Evolutionary conservation across 2,888 invertebrate species (phyloP), one percentile per base, ranked within the genome.

Genomic region (Ceramica pisi): DNA sequence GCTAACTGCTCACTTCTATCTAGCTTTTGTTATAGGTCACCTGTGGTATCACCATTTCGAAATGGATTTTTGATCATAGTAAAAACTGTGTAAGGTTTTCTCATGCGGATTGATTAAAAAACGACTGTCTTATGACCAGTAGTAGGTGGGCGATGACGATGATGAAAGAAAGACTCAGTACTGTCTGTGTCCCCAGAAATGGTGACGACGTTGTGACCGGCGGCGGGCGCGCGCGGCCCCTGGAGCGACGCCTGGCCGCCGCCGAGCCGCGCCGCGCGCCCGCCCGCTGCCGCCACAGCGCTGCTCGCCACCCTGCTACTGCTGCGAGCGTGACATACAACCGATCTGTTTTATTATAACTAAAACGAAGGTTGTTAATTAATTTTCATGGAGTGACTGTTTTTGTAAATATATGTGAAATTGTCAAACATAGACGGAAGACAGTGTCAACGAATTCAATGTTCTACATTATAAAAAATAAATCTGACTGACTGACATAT

Each of bases 131-230:
- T 55, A n/a, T 31, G 19, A n/a, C 31, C 12, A 55, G 12, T 31
- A 19, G 1, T 51, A 14, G 14, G 10, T 23, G 31, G 38, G 2
- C 0, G 55, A 55, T 55, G 26, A 10, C 0, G 19, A 6, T 12
- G 31, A 35, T 55, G 9, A 19, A 12, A 19, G 10, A 16, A n/a
- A n/a, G 2, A n/a, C 35, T 75, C 9, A 56, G 7, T 6, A 21
- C 0, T 26, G 31, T 50, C 23, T 23, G n/a, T 55, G 0, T 59
- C 16, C 35, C 0, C 72, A 95, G 95, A 95, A 87, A 94, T 95
- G 95, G 90, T 92, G 84, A 95, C 95, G 62, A 95, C 95, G 57
- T 95, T 94, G 86, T 95, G 95, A 95, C 95, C 95, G 71, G 92
- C 92, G 84, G 90, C 90, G 38, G 90, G 86, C 64, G 93, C 90